Base-by-base conservation (phyloP, 2,113 vertebrate genomes). In the Diphyllodes magnificus region DNA sequence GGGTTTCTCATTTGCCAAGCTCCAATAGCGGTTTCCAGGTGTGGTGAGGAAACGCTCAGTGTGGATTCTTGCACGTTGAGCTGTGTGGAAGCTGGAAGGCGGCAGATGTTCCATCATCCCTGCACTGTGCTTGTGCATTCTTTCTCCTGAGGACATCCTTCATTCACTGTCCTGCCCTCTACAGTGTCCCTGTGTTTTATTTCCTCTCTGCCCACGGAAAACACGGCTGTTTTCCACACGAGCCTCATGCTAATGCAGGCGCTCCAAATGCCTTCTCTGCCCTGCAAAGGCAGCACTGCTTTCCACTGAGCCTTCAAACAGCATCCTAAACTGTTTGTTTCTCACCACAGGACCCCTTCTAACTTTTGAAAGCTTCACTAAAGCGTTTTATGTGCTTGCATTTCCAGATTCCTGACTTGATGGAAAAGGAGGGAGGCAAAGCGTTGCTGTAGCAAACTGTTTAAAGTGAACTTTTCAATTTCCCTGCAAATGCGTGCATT, bases 251-350 rank as follows among this genome's bases (percentile, higher is more conserved):
- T 82, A 82, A 87, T 94, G 87, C 75, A 94, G 47, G n/a, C 20
- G 2, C 91, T 96, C 97, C 33, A 78, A 66, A 66, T 33, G 33
- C 76, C 82, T 91, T 68, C 45, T 59, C 79, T 91, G 78, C 51
- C 79, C 68, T 65, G 91, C 35, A 85, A 85, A 94, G 88, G 51
- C 88, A 95, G 86, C 72, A 63, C 54, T 95, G 71, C 89, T 95
- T 97, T 86, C 91, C 93, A 96, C 51, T 57, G 93, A 96, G 95
- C 77, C 94, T 93, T 97, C 94, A 96, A 96, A 96, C 61, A 90
- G 95, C 61, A 15, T 73, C 80, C 80, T 68, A 84, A 96, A 93
- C 89, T 92, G 66, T 87, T 95, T 97, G 88, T 92, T 95, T 71
- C 87, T 97, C 91, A 78, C 53, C 79, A 78, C 82, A 75, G 90